Percentiles rank a stretch among this genome's conserved stretches.
phyloP scores from a whole-genome alignment of 2,797 vertebrate genomes.

The Notoglanidium macrostoma region DNA sequence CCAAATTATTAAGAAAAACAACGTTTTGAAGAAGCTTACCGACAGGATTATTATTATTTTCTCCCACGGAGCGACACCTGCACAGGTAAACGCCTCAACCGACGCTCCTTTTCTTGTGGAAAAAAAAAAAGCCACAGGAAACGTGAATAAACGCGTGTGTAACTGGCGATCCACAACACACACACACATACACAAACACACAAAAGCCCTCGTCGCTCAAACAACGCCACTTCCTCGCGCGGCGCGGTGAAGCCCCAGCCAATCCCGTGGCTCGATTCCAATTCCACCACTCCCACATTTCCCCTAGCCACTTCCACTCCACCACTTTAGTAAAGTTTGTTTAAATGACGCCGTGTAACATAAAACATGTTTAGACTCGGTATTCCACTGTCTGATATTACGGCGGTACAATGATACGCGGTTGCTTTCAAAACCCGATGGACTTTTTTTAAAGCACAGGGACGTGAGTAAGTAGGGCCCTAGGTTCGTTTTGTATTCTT shows the following conservation, averaged over 20 bases:
- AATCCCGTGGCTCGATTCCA: slow-evolving; percentile 16
- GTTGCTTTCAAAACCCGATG: not conserved
- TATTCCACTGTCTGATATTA: not conserved
- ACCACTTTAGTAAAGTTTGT: not conserved
- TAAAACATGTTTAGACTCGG: no score
- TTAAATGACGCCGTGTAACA: not conserved
- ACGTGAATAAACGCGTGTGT: slow-evolving; percentile 24
- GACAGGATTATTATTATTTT: not conserved
- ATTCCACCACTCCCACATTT: not conserved
- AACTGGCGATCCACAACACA: slow-evolving; percentile 69
- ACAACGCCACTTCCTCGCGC: slow-evolving; percentile 71
- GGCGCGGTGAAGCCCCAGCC: slow-evolving; percentile 56
- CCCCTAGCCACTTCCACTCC: not conserved
- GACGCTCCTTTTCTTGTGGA: not conserved
- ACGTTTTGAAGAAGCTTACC: not conserved
- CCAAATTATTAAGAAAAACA: not conserved
- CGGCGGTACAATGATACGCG: not conserved
- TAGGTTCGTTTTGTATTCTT: not conserved
- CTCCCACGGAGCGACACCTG: not conserved
- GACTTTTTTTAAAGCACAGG: not conserved
- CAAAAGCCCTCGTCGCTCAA: slow-evolving; percentile 63
- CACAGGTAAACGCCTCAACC: not conserved
- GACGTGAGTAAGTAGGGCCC: not conserved
- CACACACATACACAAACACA: slow-evolving; percentile 30
- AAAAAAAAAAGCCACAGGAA: not conserved